Base-by-base conservation (phyloP, 2,888 invertebrate genomes). In the Andricus quercusramuli region DNA sequence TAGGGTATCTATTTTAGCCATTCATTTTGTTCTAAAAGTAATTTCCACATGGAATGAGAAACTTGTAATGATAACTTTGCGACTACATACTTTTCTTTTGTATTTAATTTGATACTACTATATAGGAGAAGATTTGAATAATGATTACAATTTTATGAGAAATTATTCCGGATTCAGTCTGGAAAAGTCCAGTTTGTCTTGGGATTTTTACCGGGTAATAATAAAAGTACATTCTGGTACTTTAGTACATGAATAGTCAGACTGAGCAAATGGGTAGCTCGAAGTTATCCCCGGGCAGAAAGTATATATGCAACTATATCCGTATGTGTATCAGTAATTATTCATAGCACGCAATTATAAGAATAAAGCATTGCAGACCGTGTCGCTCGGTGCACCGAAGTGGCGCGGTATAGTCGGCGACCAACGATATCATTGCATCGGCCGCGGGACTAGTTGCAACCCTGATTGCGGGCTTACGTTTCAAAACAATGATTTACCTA, bases 401-500 rank as follows among this genome's bases (percentile, higher is more conserved):
- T 79, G 65, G 79, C 62, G 59, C 47, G 51, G 64, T 29, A 25
- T 25, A 29, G 74, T 74, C 74, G 56, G 74, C 74, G 32, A 74
- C 74, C 32, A 80, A 80, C 83, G 85, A 83, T 90, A 88, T 88
- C 89, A 86, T 86, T 85, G 89, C 85, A 90, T 90, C 90, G 87
- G 86, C 87, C 87, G 89, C 88, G 84, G 85, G 84, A 85, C 77
- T 79, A 68, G 77, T 77, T 67, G 77, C 70, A 44, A 85, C 86
- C 88, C 84, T 88, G 89, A 90, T 90, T 90, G 87, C 86, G 80
- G 88, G 85, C 86, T 89, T 86, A 87, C 86, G 86, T 91, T 90
- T 91, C 89, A 88, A 90, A 90, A 90, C 89, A 90, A 91, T 90
- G 89, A 91, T 91, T 91, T 90, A 89, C 90, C 89, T 90, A 91